Evolutionary conservation across 1,140 invertebrate species (phyloP), one percentile per base, ranked within the genome.

Genomic region (Meloidogyne floridensis): DNA sequence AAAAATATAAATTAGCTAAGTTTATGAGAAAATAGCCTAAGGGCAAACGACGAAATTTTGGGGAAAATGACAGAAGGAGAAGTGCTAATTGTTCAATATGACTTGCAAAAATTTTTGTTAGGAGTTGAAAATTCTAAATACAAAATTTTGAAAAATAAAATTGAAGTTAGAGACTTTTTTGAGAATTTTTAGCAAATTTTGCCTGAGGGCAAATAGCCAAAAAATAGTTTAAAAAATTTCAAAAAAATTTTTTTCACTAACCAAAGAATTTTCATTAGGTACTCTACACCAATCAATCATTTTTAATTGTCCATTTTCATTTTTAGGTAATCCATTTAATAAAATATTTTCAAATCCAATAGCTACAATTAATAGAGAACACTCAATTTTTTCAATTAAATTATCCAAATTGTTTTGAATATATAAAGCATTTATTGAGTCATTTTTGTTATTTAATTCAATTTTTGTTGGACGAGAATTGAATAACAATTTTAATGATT

Each of bases 221-320:
- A 54, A 54, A 54, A 54, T 10, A 54, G 53, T 8, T 11, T 10
- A 54, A 54, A 10, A 56, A 10, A 74, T 18, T n/a, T 42, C 51
- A 91, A 75, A 90, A 91, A 0, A 90, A 65, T 91, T 95, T 94
- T 73, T 93, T n/a, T 77, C 18, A 32, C 43, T 75, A 3, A 75
- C 79, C 54, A 32, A 32, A 43, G 80, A 65, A 15, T 43, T 72
- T 51, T 85, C 56, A 72, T 72, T 84, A 56, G 32, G 18, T 53
- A 82, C 73, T 53, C 80, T 79, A 95, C 90, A 87, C 93, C 92
- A 90, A 93, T 94, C 9, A 93, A 85, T 76, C 95, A 90, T 53
- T 90, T 91, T 91, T 42, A 84, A 72, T 77, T 77, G 74, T 15
- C 75, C 75, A 42, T 77, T 75, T 51, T 86, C 71, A 15, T 54